Percentiles rank a stretch among this genome's conserved stretches.
phyloP scores from a whole-genome alignment of 2,797 vertebrate genomes.

The Percopsis omiscomaycus region DNA sequence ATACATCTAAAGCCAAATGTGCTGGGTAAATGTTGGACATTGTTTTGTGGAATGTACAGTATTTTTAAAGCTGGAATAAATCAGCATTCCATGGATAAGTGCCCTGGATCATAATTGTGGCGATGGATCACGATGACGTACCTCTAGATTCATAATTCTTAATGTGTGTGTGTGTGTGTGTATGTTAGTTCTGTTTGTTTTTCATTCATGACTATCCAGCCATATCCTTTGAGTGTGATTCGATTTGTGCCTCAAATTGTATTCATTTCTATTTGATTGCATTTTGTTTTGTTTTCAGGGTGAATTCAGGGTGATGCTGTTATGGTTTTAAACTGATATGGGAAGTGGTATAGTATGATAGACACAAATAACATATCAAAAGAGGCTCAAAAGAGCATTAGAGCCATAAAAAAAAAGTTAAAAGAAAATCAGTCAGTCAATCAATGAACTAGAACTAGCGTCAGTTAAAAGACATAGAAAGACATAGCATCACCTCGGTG shows the following conservation, averaged over 20 bases:
- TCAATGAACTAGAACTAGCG: no score
- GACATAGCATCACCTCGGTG: slow-evolving; percentile 11
- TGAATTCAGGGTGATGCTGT: background rate
- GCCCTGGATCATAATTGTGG: background rate
- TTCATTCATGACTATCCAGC: background rate
- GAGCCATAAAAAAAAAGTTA: no score
- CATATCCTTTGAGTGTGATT: background rate
- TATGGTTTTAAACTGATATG: background rate
- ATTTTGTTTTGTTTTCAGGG: background rate
- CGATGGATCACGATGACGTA: slow-evolving; percentile 4
- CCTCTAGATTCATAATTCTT: background rate
- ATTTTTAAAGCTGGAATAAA: slow-evolving; percentile 5
- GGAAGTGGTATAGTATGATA: no score
- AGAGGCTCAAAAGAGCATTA: no score
- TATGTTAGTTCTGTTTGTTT: background rate
- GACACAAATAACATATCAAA: no score
- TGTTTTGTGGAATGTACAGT: no score
- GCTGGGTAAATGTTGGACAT: no score
- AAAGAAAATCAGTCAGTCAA: no score
- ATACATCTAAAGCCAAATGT: no score
- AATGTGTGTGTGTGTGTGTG: background rate
- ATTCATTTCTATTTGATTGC: slow-evolving; percentile 7
- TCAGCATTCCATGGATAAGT: background rate
- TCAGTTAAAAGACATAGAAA: no score
- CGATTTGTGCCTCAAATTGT: background rate